Base-by-base conservation (phyloP, 1,140 invertebrate genomes). In the Achatina immaculata region DNA sequence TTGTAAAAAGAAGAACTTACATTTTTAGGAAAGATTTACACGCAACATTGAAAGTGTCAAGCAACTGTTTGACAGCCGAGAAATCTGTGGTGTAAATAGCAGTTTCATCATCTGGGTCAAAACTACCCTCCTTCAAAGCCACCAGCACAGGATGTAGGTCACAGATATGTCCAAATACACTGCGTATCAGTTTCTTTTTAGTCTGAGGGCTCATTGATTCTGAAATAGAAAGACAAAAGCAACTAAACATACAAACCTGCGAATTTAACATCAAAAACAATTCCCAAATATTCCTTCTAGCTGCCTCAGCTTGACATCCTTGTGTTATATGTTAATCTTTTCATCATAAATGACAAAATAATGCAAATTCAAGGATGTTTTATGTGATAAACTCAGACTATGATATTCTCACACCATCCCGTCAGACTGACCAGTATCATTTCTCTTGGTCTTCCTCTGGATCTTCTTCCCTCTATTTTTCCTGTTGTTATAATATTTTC, bases 121-220 rank as follows among this genome's bases (percentile, higher is more conserved):
- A 73, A 7, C 14, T 45, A 36, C n/a, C 42, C 28, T 73, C 42
- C n/a, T 51, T 48, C 43, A 73, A 34, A 16, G 71, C 71, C 38
- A 45, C 40, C 9, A 73, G 71, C 31, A 45, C 38, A 73, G 71
- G 40, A 43, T 34, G 21, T 7, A 73, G 43, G 31, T 73, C 71
- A 73, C 43, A 73, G 1, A 73, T 28, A 48, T 73, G 71, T 19
- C 16, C 21, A 48, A 73, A 73, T 28, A 73, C 34, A 24, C 21
- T 45, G 42, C 43, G 71, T 43, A 73, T 6, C 40, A 73, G 16
- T 31, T 51, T 73, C 71, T 73, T 48, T 73, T 73, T 73, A 7
- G 24, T 43, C 31, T 73, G 40, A n/a, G 42, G 1, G 16, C 38
- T 45, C 7, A 48, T 1, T 34, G 9, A 28, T 36, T 45, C 43